Evolutionary conservation across 2,113 vertebrate species (phyloP).

Genomic region (Galemys pyrenaicus): DNA sequence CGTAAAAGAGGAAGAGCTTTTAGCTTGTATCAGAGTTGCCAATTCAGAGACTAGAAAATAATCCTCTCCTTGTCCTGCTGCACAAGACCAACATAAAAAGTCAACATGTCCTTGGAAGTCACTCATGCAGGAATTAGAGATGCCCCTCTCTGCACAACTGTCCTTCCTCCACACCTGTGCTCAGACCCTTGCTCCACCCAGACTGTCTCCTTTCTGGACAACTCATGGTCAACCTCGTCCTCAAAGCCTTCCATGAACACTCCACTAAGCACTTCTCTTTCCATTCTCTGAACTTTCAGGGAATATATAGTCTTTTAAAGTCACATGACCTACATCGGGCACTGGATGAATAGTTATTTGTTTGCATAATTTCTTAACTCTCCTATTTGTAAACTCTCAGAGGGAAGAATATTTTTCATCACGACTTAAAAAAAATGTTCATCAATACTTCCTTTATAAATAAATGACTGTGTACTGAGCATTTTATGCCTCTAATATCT

Average conservation of each 20-base stretch:
- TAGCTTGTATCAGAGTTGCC: not conserved
- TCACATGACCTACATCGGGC: not conserved
- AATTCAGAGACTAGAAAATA: not conserved
- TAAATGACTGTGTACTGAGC: not conserved
- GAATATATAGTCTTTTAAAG: not conserved
- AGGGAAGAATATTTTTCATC: slow-evolving; percentile 18
- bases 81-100: not conserved
- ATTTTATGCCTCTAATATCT: not conserved
- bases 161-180: not conserved
- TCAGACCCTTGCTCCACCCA: not conserved
- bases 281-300: not conserved
- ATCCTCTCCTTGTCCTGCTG: not conserved
- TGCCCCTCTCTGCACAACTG: too few relatives aligned
- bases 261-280: not conserved
- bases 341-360: not conserved
- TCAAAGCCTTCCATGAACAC: not conserved
- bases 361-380: not conserved
- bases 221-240: not conserved
- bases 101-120: not conserved
- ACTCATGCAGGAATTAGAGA: not conserved
- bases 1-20: not conserved
- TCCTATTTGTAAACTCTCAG: not conserved
- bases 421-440: not conserved
- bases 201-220: not conserved
- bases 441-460: not conserved